phyloP scores from a whole-genome alignment of 2,888 invertebrate genomes.

The Schizotus pectinicornis region DNA sequence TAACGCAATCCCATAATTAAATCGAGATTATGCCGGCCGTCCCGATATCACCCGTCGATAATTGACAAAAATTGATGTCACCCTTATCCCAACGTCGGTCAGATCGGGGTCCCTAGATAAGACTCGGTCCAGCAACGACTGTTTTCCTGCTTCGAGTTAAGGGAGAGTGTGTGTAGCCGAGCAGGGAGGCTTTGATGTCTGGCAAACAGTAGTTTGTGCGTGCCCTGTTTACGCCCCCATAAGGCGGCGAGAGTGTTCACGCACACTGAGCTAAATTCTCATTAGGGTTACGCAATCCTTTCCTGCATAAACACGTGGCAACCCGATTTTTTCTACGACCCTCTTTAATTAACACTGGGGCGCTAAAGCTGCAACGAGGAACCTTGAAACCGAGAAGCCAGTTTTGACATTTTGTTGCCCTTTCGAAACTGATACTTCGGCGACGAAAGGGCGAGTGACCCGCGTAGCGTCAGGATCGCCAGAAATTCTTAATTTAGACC shows the following conservation, averaged over 20 bases:
- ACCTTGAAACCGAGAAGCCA: no score
- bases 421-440: no score
- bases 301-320: no score
- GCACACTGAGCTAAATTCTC: constrained; percentile 28
- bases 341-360: no score
- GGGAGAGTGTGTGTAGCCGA: constrained; percentile 5
- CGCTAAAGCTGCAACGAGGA: no score
- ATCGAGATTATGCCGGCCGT: neutral
- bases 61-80: constrained; percentile 2
- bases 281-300: constrained; percentile 13
- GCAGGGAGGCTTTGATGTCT: constrained; percentile 26
- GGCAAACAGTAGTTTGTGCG: constrained; percentile 23
- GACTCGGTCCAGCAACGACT: constrained; percentile 13
- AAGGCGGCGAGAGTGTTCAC: constrained; percentile 19
- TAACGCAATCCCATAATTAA: constrained; percentile 6
- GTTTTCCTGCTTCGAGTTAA: constrained; percentile 9
- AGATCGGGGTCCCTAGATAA: constrained; percentile 1
- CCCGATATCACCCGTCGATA: neutral
- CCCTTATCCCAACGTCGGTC: neutral
- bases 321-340: no score
- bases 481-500: no score
- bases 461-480: no score
- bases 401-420: no score
- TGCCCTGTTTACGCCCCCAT: constrained; percentile 25
- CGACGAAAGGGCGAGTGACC: no score